Percentiles rank a stretch among this genome's conserved stretches.
These are phyloP conservation scores for Myotis yumanensis DNA, from an alignment of 2,113 vertebrate genomes.

Conservation along the genomic window DNA sequence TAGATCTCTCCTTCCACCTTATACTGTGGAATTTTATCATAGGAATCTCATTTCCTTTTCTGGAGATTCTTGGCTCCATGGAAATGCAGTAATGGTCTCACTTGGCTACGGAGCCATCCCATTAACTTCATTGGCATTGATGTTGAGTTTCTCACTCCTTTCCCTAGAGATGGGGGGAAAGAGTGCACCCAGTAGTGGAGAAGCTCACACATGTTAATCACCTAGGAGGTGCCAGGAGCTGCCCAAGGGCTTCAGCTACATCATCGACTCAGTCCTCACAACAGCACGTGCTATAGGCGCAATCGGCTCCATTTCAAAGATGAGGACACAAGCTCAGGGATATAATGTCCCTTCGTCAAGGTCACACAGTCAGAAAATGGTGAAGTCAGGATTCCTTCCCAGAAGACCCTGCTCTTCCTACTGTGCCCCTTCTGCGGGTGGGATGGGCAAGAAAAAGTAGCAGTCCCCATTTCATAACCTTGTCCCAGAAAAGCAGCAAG, in stretches of 20 bases:
- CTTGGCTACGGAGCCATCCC: neutral
- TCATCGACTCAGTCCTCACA: neutral
- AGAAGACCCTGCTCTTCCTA: neutral
- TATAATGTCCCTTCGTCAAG: neutral
- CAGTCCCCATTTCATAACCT: neutral
- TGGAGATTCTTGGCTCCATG: neutral
- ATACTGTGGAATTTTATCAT: neutral
- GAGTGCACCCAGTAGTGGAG: accelerated
- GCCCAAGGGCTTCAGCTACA: neutral
- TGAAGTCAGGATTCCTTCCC: neutral
- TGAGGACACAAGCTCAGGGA: neutral
- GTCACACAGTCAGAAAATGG: neutral
- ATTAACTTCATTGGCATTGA: neutral
- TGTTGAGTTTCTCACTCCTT: neutral
- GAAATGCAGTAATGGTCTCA: neutral
- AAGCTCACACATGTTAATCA: neutral
- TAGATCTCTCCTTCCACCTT: neutral
- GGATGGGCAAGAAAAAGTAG: neutral
- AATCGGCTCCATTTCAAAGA: neutral
- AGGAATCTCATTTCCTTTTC: neutral
- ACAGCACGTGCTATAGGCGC: neutral
- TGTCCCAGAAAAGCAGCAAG: neutral
- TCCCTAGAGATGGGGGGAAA: neutral
- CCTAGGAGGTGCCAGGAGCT: neutral
- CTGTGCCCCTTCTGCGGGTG: neutral